A percentile compares a stretch with the other conserved stretches of the same genome.
Evolutionary conservation across 2,888 invertebrate genomes (phyloP).

Genomic region (Anthophora plumipes): DNA sequence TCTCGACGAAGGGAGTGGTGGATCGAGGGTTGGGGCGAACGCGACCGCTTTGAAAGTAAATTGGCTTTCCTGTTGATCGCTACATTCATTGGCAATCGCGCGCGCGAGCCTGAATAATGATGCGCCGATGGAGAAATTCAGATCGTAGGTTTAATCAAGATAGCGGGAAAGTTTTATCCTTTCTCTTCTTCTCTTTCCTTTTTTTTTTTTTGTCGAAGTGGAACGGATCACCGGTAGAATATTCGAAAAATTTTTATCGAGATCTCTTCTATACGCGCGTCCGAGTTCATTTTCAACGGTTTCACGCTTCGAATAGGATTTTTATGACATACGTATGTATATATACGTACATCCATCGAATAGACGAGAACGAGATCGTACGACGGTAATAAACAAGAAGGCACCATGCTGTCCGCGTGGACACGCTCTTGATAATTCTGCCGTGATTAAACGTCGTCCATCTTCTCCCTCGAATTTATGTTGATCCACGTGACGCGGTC

Average conservation of each 20-base stretch:
- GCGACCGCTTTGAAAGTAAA: constrained; percentile 42
- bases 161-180: neutral
- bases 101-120: constrained; percentile 45
- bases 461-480: constrained; percentile 32
- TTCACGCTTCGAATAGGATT: neutral
- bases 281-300: neutral
- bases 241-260: neutral
- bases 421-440: constrained; percentile 1
- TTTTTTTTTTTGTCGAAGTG: neutral
- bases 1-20: constrained; percentile 8
- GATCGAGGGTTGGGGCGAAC: no score
- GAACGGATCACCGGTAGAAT: neutral
- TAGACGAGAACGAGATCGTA: neutral
- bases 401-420: neutral
- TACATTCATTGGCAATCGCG: constrained; percentile 31
- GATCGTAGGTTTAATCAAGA: constrained; percentile 22
- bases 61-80: constrained; percentile 51
- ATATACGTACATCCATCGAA: no score
- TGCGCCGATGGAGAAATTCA: constrained; percentile 11
- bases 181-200: no score
- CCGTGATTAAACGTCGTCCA: constrained; percentile 6
- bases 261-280: neutral
- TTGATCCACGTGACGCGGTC: constrained; percentile 19
- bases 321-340: no score
- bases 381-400: neutral